Evolutionary conservation across 2,888 invertebrate genomes (phyloP).

Genomic region (Nemurella pictetii): DNA sequence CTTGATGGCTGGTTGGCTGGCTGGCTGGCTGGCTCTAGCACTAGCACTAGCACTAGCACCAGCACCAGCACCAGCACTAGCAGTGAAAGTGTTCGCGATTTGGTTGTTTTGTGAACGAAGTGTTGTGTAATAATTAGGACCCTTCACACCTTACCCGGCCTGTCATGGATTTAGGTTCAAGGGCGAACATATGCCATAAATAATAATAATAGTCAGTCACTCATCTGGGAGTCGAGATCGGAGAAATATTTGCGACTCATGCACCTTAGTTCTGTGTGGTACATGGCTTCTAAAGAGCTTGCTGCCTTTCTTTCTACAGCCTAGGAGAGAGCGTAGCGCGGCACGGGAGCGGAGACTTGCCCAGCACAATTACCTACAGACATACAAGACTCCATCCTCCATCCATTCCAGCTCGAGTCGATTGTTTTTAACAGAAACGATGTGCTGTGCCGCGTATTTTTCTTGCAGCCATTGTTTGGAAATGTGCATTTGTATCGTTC

Average conservation of each 20-base stretch:
- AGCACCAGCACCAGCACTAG: too few relatives aligned
- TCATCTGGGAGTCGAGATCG: not conserved
- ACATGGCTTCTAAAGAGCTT: not conserved
- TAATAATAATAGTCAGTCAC: conserved; percentile 3
- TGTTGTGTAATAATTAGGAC: conserved; percentile 19
- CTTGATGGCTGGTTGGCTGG: not conserved
- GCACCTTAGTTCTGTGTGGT: not conserved
- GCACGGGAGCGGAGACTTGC: not conserved
- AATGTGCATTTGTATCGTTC: not conserved
- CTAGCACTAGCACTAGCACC: too few relatives aligned
- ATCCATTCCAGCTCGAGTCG: too few relatives aligned
- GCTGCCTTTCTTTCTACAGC: not conserved
- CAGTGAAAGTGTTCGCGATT: conserved; percentile 12
- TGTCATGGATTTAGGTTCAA: not conserved
- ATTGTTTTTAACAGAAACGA: not conserved
- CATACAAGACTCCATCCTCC: not conserved
- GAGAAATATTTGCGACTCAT: not conserved
- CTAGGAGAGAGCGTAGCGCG: too few relatives aligned
- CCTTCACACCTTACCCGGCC: conserved; percentile 10
- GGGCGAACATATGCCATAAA: conserved; percentile 16
- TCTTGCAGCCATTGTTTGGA: not conserved
- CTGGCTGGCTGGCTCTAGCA: not conserved
- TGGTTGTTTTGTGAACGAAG: not conserved
- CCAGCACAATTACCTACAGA: not conserved
- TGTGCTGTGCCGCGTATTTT: not conserved